Evolutionary conservation across 2,888 invertebrate species (phyloP), one percentile per base, ranked within the genome.

Genomic region (Platycheirus rosarum): DNA sequence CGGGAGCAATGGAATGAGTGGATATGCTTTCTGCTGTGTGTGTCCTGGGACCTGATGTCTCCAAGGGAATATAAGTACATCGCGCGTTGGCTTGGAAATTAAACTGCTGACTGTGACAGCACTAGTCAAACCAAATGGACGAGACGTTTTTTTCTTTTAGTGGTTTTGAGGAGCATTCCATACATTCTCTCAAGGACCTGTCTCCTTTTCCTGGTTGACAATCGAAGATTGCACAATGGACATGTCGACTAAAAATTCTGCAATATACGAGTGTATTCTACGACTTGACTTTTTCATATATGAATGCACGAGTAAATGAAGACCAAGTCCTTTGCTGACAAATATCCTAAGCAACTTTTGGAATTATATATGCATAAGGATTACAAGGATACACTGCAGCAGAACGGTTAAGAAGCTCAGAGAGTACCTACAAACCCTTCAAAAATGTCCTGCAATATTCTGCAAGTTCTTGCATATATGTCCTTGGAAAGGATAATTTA

Each of bases 61-160:
- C 79, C 69, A 65, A 49, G 26, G 74, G 62, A 63, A 74, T n/a
- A n/a, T n/a, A n/a, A n/a, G 53, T 63, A 48, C 18, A 69, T 18
- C 42, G 20, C 51, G 35, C 48, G 60, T 60, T 32, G 60, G 60
- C 4, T 60, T 60, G 44, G 65, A 51, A 63, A 60, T 70, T 66
- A 71, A 80, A 80, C 71, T 77, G 82, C 76, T 82, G 82, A 82
- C 70, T 62, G 26, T 71, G 82, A 77, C 82, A 82, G 80, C 75
- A 70, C 65, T 66, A 70, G 80, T 75, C 80, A 75, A 80, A 75
- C 79, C 71, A 62, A 53, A 46, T 60, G 75, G 70, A 57, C 63
- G 32, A 44, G 42, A 51, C 32, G 55, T 75, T 80, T 69, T 65
- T 69, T 69, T 75, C 49, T 37, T 37, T 18, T 11, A 57, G 48